Base-by-base conservation (phyloP, 1,140 invertebrate species). In the Papilio xuthus region DNA sequence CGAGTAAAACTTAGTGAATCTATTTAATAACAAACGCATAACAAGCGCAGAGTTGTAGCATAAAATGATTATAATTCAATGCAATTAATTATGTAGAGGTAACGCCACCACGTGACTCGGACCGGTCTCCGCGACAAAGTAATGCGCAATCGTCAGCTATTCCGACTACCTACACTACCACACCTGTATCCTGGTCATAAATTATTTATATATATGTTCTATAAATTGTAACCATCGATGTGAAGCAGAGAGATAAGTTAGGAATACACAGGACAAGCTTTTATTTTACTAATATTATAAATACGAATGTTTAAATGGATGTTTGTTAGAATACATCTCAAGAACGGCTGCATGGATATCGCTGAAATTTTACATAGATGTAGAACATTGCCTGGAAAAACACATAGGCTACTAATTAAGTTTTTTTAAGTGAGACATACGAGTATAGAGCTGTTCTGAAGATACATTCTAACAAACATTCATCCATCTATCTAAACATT, bases 61-160 rank as follows among this genome's bases (percentile, higher is more conserved):
- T 50, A 28, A 75, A 50, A 75, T 76, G 50, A 76, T 76, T 76
- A 76, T 60, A 60, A 56, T 76, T 63, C 28, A 76, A 63, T 18
- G 10, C 74, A 76, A 76, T 60, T 56, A 76, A 63, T 76, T 41
- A 76, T 23, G 53, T 63, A 23, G 50, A 76, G 53, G 74, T 53
- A 76, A 76, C 50, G 74, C 53, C 47, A 76, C 71, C 71, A 73
- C 74, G 74, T 76, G 74, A 76, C 12, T 10, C 8, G 13, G 20
- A 76, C 74, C 74, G 74, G 74, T 76, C n/a, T 42, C 53, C 18
- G 73, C 73, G 74, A 76, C 74, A 76, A 76, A 76, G 74, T 76
- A 60, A 56, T 63, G 53, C 74, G 74, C 74, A 56, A 42, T 76
- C 73, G 53, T 13, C 73, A 53, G 9, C 18, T 76, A 60, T 44